Evolutionary conservation across 2,888 invertebrate genomes (phyloP), one percentile per base, ranked within the genome.

Genomic region (Alloscopus bannaensis): DNA sequence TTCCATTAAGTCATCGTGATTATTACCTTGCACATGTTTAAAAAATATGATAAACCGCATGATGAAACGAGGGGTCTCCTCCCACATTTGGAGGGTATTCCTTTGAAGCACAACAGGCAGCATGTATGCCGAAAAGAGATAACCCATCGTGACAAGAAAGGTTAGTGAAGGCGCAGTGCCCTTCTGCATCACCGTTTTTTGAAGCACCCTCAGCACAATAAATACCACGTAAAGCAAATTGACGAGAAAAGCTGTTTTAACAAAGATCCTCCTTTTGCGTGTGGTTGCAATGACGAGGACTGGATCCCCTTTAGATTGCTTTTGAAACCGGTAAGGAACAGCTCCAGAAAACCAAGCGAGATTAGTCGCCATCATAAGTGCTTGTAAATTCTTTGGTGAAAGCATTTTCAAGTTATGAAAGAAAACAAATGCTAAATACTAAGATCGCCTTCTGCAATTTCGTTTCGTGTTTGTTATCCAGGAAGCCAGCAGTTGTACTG

Each of bases 111-210:
- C 68, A n/a, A 64, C 66, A 0, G 75, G 50, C 13, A 75, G 20
- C 1, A 11, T 18, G 28, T 75, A 75, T 1, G 50, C 29, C 0
- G 24, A 59, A 52, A 75, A 50, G 11, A 68, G 29, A 20, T 75
- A 75, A 2, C 60, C 75, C 75, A 75, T 75, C 29, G 45, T 59
- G 29, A 75, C 68, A 6, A 59, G 20, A 40, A 68, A 75, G 8
- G 20, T 6, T 11, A 73, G 13, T 13, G 66, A 57, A 20, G 45
- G 8, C 6, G 65, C n/a, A 0, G 0, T 0, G 16, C 8, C 20
- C 1, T 47, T 13, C 8, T 36, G 8, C 8, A 36, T 8, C 0
- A 36, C 55, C 3, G 36, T 11, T n/a, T 75, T 75, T 31, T 75
- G 45, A 45, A 75, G 16, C 2, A 75, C 47, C 11, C 75, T 55